These are phyloP conservation scores for Busseola fusca DNA, from an alignment of 2,888 invertebrate species.

Conservation along the genomic window DNA sequence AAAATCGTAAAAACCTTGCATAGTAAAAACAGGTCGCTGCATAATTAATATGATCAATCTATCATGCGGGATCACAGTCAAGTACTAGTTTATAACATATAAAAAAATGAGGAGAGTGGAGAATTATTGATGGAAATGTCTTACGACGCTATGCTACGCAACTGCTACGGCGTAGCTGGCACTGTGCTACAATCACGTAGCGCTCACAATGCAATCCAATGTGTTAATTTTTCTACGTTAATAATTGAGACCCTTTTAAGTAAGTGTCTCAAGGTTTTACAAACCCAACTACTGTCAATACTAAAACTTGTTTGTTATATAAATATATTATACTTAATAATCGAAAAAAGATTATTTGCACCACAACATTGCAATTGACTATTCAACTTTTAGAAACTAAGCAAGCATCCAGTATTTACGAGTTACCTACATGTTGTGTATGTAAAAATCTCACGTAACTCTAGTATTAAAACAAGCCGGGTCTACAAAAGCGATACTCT, in stretches of 20 bases:
- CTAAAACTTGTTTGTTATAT: not conserved
- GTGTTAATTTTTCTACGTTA: not conserved
- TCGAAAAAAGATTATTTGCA: not conserved
- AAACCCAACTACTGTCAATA: not conserved
- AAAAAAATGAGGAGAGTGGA: not conserved
- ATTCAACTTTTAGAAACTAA: slow-evolving; percentile 40
- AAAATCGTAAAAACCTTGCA: too few species aligned
- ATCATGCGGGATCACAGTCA: too few species aligned
- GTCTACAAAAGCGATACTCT: slow-evolving; percentile 87
- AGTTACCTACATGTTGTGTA: slow-evolving; percentile 61
- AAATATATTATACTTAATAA: too few species aligned
- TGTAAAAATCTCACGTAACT: slow-evolving; percentile 78
- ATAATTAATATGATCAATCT: not conserved
- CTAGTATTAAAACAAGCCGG: slow-evolving; percentile 83
- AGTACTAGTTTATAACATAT: too few species aligned
- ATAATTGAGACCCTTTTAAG: not conserved
- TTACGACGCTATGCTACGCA: slow-evolving; percentile 6
- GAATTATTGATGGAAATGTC: not conserved
- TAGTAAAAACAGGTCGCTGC: not conserved
- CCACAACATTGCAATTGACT: not conserved
- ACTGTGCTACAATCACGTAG: slow-evolving; percentile 2
- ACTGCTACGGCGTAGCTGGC: slow-evolving; percentile 39
- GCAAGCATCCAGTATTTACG: slow-evolving; percentile 42
- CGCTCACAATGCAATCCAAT: too few species aligned
- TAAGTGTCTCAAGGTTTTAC: not conserved